These are phyloP conservation scores for Zaprionus inermis DNA, from an alignment of 1,140 invertebrate species.

Conservation along the genomic window DNA sequence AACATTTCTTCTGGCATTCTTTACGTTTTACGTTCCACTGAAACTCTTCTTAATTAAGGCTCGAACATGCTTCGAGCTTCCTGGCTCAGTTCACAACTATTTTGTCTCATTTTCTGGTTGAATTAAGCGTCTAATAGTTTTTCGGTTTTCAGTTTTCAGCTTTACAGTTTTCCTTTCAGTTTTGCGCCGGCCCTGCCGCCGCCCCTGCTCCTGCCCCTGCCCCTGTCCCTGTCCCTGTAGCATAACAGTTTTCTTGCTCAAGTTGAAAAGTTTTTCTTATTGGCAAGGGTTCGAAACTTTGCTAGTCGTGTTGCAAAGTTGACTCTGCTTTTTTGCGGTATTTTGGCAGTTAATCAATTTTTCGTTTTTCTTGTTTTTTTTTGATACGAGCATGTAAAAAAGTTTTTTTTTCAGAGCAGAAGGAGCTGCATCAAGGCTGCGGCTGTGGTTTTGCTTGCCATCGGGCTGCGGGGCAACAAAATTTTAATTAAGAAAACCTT, in stretches of 20 bases:
- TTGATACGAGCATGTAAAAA: constrained; percentile 32
- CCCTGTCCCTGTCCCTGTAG: constrained; percentile 32
- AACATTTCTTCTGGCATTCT: constrained; percentile 32
- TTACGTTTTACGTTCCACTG: background rate
- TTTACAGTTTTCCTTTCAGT: constrained; percentile 46
- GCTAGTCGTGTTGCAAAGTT: constrained; percentile 31
- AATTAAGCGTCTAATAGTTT: constrained; percentile 84
- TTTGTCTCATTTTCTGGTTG: constrained; percentile 83
- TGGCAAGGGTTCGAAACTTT: constrained; percentile 58
- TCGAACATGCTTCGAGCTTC: constrained; percentile 39
- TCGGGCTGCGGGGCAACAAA: constrained; percentile 61
- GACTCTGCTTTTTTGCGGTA: constrained; percentile 60
- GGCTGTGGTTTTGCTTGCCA: constrained; percentile 52
- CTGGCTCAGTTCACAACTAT: constrained; percentile 71
- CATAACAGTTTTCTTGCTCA: constrained; percentile 65
- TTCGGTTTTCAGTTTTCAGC: constrained; percentile 66
- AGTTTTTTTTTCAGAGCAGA: constrained; percentile 39
- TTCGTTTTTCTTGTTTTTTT: constrained; percentile 52
- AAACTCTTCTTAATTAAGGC: constrained; percentile 67
- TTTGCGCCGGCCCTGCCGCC: background rate
- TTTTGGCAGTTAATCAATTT: constrained; percentile 78
- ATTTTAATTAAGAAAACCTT: constrained; percentile 84
- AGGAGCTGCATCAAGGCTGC: constrained; percentile 48
- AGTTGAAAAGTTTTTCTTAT: constrained; percentile 73
- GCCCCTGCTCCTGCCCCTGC: background rate